Base-by-base conservation (phyloP, 2,797 vertebrate species). In the Pempheris klunzingeri region DNA sequence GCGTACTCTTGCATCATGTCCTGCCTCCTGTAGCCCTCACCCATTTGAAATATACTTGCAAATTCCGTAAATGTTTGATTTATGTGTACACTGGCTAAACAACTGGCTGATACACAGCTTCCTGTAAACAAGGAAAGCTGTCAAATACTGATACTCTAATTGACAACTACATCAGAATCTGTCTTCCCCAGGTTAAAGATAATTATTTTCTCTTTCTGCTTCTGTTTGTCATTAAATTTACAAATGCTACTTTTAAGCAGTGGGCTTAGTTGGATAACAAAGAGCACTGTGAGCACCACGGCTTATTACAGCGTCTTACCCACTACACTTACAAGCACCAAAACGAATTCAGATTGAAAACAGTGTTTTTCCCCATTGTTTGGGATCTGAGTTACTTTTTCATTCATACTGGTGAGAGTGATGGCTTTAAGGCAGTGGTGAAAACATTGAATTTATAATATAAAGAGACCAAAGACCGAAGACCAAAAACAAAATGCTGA, bases 181-280 rank as follows among this genome's bases (percentile, higher is more conserved):
- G 26, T 24, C 38, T 55, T 43, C 7, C 24, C 12, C 18, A 44
- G 28, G 60, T 50, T 60, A 26, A n/a, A 22, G 26, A 62, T 60
- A 0, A 54, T 55, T 47, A n/a, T n/a, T n/a, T n/a, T 32, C 36
- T 0, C 0, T 36, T n/a, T 36, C 13, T 46, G 17, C 39, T 0
- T 46, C 20, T 47, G 32, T 15, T 64, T 44, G 11, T 28, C 22
- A 34, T 28, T 5, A 58, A 50, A 28, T 63, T 4, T 10, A 14
- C 20, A 49, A n/a, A n/a, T n/a, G n/a, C n/a, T n/a, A n/a, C 30
- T 74, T 66, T 30, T 3, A 38, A 46, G 4, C 9, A 47, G 18
- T 38, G 32, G 8, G 5, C 28, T 47, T 38, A 11, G 43, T 73
- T 24, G 22, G 6, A 14, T 47, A 15, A 61, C 24, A 47, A 20